A percentile compares a stretch with the other conserved stretches of the same genome.
Conservation (phyloP, 2,797 vertebrate species). For the Lepilemur septentrionalis region DNA sequence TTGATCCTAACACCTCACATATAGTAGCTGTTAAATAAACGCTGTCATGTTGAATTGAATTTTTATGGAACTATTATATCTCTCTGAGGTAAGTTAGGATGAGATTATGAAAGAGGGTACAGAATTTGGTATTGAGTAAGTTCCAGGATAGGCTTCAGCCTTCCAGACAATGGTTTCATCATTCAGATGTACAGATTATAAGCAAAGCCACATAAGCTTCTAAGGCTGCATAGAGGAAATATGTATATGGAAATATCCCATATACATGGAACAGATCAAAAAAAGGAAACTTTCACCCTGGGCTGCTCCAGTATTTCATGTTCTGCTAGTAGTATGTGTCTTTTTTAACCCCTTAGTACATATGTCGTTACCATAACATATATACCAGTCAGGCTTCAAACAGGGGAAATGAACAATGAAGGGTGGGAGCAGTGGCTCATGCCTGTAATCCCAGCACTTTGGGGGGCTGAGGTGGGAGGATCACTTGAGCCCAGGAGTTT, state of each 20-base stretch:
- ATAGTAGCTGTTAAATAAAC: neutral
- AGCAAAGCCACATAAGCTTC: neutral
- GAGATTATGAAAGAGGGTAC: neutral
- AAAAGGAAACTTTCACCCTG: neutral
- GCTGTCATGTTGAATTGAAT: neutral
- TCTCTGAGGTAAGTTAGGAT: neutral
- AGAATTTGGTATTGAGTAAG: neutral
- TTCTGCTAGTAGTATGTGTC: neutral
- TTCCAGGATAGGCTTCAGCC: neutral
- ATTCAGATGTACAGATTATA: neutral
- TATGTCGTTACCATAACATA: neutral
- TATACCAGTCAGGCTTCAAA: neutral
- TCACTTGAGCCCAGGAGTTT: neutral
- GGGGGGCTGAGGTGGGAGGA: neutral
- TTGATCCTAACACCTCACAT: neutral
- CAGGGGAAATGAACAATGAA: neutral
- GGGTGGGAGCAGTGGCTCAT: neutral
- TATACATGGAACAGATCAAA: neutral
- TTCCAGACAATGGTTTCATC: neutral
- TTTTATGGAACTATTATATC: neutral
- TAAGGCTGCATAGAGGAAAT: neutral
- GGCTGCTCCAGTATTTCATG: neutral
- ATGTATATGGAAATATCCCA: neutral
- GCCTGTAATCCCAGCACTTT: neutral
- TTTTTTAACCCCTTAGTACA: neutral